A percentile compares a stretch with the other conserved stretches of the same genome.
Conservation (phyloP, 2,797 vertebrate species). For the Phalloptychus januarius region DNA sequence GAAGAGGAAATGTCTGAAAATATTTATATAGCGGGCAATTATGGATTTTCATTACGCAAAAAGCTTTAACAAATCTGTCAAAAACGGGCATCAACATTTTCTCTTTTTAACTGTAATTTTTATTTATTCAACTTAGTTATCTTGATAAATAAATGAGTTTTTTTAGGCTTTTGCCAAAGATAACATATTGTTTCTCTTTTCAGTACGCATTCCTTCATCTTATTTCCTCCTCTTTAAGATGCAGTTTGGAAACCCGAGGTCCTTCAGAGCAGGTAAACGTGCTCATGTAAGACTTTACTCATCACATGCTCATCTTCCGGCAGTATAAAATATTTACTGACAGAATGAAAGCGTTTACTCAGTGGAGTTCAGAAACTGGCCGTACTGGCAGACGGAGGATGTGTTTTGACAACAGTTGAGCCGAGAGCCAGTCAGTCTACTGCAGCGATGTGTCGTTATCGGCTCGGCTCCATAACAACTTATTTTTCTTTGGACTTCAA, state of each 20-base stretch:
- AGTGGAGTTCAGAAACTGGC: conserved; percentile 33
- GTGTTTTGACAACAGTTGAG: conserved; percentile 43
- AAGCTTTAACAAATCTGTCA: conserved; percentile 41
- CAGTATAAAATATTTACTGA: conserved; percentile 56
- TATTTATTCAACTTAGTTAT: conserved; percentile 11
- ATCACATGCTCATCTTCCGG: conserved; percentile 18
- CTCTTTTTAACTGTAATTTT: conserved; percentile 24
- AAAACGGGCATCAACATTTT: conserved; percentile 6
- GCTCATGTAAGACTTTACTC: conserved; percentile 41
- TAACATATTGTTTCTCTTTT: not conserved
- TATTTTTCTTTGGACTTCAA: conserved; percentile 19
- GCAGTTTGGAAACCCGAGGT: conserved; percentile 2
- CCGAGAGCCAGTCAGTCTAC: conserved; percentile 34
- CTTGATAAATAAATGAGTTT: not conserved
- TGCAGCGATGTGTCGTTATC: conserved; percentile 20
- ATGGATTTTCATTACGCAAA: conserved; percentile 28
- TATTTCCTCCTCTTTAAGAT: not conserved
- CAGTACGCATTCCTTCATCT: not conserved
- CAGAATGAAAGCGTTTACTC: conserved; percentile 42
- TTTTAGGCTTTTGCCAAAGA: not conserved
- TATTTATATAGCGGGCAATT: conserved; percentile 53
- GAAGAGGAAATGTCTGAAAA: conserved; percentile 51
- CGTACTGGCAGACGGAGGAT: conserved; percentile 29
- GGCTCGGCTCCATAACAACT: conserved; percentile 42
- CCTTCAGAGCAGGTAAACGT: conserved; percentile 17